Evolutionary conservation across 2,888 invertebrate genomes (phyloP).

Genomic region (Melieria omissa): DNA sequence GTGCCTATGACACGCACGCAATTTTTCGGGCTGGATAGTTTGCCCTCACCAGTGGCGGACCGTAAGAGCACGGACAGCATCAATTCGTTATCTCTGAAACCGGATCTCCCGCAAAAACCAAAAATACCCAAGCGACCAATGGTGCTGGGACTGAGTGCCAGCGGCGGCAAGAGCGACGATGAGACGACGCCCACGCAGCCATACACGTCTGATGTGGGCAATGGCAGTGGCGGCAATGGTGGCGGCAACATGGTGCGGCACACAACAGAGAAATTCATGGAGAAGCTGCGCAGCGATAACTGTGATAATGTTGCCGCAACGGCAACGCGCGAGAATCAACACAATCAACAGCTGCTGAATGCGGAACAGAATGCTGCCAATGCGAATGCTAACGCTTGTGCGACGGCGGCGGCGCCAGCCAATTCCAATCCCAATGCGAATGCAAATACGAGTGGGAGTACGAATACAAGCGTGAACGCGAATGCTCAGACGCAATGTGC

Average conservation of each 20-base stretch:
- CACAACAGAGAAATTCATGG: constrained; percentile 55
- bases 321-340: constrained; percentile 38
- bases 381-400: constrained; percentile 20
- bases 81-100: constrained; percentile 54
- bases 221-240: constrained; percentile 3
- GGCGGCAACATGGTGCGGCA: constrained; percentile 27
- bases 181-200: constrained; percentile 50
- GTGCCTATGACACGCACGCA: constrained; percentile 63
- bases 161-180: constrained; percentile 54
- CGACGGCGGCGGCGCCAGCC: constrained; percentile 13
- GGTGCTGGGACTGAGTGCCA: constrained; percentile 47
- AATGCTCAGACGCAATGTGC: constrained; percentile 14
- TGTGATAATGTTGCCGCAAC: constrained; percentile 48
- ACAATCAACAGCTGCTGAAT: constrained; percentile 43
- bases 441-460: constrained; percentile 25
- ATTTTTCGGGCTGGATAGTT: constrained; percentile 59
- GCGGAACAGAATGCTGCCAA: constrained; percentile 32
- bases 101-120: constrained; percentile 73
- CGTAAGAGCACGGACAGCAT: constrained; percentile 60
- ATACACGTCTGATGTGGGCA: constrained; percentile 11
- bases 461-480: background rate
- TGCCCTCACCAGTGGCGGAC: constrained; percentile 60
- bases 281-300: constrained; percentile 53
- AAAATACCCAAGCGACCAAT: constrained; percentile 82
- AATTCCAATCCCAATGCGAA: constrained; percentile 34